Base-by-base conservation (phyloP, 2,888 invertebrate genomes). In the Chouioia cunea region DNA sequence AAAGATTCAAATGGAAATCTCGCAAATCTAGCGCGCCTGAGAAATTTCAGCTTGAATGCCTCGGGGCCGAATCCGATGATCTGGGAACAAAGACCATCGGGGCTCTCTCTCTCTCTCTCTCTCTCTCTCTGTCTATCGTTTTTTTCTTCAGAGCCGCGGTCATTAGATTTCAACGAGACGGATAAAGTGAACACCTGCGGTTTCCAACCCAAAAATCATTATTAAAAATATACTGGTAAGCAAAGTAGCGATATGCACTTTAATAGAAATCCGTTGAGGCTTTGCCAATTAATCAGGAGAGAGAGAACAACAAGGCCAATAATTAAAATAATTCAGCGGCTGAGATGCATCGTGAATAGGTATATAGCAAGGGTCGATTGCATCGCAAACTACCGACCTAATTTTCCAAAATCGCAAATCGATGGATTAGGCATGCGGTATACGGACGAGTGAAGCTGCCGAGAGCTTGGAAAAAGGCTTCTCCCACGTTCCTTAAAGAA, bases 1-100 rank as follows among this genome's bases (percentile, higher is more conserved):
- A 36, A 36, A 36, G 36, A 36, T 10, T 36, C 15, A 10, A 22
- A 59, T 27, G 36, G 20, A 62, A 62, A 68, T 68, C 54, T 52
- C 44, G 53, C 43, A 36, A 12, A 36, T 4, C 57, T 47, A 52
- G 58, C 4, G 18, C 46, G 2, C 27, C 3, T 6, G 16, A 23
- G n/a, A 65, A 1, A 20, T 44, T 59, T 52, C 16, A 66, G 47
- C 36, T 16, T 14, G 59, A 14, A 47, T 60, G 46, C 47, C 36
- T 44, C 36, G 27, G 66, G 8, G 15, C 52, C 43, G 62, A 65
- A 70, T 70, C 65, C 59, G 65, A 65, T 70, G 70, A 70, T 70
- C 65, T 59, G 65, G 69, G 70, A 70, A 59, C 58, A 65, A 65
- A 65, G 63, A 54, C 18, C n/a, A 36, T 22, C 44, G 12, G 6